Conservation (phyloP, 2,797 vertebrate genomes). For the Lagodon rhomboides region DNA sequence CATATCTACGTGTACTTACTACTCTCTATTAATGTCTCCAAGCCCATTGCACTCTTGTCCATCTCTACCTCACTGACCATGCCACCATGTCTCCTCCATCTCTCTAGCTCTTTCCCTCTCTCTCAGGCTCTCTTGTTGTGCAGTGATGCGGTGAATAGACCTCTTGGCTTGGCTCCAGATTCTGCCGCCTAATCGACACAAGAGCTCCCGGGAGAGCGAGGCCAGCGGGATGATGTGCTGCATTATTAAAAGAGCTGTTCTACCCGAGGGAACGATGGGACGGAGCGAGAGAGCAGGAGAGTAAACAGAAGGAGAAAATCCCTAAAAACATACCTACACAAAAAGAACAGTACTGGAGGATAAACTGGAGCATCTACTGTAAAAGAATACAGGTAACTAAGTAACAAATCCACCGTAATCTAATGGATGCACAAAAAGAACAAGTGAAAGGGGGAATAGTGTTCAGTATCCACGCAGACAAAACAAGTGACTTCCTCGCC, state of each 20-base stretch:
- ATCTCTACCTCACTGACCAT: constrained; percentile 58
- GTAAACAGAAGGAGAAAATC: constrained; percentile 41
- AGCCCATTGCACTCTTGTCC: constrained; percentile 49
- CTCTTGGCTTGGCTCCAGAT: constrained; percentile 72
- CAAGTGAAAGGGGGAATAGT: background rate
- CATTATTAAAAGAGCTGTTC: constrained; percentile 82
- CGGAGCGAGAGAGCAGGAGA: constrained; percentile 42
- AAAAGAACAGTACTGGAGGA: constrained; percentile 11
- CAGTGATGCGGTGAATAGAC: constrained; percentile 77
- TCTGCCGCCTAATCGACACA: constrained; percentile 80
- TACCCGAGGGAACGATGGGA: constrained; percentile 55
- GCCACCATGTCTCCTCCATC: constrained; percentile 62
- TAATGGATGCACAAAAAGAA: constrained; percentile 10
- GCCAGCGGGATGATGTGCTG: constrained; percentile 74
- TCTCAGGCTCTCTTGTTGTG: constrained; percentile 73
- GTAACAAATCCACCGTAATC: constrained; percentile 2
- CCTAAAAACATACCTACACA: constrained; percentile 22
- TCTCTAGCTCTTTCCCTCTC: constrained; percentile 61
- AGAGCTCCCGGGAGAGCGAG: constrained; percentile 76
- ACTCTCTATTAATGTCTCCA: constrained; percentile 58
- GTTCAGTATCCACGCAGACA: constrained; percentile 6
- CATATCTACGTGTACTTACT: constrained; percentile 19
- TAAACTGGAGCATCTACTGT: constrained; percentile 1
- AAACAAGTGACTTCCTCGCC: background rate
- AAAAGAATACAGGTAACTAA: constrained; percentile 16